phyloP scores from a whole-genome alignment of 2,113 vertebrate genomes.

The Micromys minutus region DNA sequence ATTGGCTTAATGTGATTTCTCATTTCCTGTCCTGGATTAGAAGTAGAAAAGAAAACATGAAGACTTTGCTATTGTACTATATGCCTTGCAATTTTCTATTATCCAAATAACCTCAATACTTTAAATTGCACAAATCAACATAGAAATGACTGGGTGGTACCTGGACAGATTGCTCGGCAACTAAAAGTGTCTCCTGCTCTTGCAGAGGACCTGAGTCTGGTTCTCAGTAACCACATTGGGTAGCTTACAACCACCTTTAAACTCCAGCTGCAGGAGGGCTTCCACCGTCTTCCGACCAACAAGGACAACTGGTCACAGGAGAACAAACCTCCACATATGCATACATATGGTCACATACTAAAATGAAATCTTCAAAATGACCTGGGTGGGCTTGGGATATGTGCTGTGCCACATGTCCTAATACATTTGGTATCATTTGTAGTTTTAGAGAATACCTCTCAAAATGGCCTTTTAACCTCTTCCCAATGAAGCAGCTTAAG shows the following conservation, averaged over 20 bases:
- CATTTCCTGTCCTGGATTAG: conserved; percentile 30
- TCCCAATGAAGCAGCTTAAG: too few relatives aligned
- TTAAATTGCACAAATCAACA: background rate
- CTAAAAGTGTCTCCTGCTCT: too few relatives aligned
- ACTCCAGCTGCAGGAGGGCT: background rate
- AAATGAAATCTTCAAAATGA: background rate
- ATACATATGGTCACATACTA: background rate
- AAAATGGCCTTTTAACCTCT: background rate
- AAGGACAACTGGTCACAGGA: background rate
- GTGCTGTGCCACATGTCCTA: background rate
- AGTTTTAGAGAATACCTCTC: conserved; percentile 38
- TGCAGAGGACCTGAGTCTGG: background rate
- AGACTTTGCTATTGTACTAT: background rate
- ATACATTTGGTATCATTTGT: conserved; percentile 9
- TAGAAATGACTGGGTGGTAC: background rate
- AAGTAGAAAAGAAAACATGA: background rate
- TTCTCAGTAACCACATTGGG: background rate
- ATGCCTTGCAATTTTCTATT: background rate
- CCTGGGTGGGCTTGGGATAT: too few relatives aligned
- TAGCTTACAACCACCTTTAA: too few relatives aligned
- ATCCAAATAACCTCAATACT: background rate
- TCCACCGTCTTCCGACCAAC: background rate
- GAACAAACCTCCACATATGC: background rate
- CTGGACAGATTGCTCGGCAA: background rate
- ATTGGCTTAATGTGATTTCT: conserved; percentile 1